These are phyloP conservation scores for Neocrepidodera transversa DNA, from an alignment of 2,888 invertebrate genomes.

Conservation along the genomic window DNA sequence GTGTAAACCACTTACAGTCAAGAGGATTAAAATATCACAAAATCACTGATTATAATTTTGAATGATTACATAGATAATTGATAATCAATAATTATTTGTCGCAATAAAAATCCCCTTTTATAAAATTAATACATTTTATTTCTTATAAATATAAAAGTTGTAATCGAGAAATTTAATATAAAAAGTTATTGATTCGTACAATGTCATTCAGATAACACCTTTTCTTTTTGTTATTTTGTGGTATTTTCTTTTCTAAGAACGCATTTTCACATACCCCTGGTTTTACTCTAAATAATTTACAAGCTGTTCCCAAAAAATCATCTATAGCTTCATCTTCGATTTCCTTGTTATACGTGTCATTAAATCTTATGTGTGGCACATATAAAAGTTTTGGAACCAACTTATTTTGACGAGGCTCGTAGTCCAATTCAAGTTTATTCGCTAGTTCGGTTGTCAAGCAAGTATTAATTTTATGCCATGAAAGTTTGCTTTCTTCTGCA, in stretches of 20 bases:
- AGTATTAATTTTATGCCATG: conserved; percentile 29
- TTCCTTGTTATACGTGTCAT: conserved; percentile 9
- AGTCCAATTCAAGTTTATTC: not conserved
- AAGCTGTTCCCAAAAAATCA: conserved; percentile 15
- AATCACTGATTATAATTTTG: too few relatives aligned
- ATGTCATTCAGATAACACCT: not conserved
- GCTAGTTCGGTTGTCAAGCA: conserved; percentile 14
- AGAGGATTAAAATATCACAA: too few relatives aligned
- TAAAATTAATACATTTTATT: too few relatives aligned
- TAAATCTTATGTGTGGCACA: conserved; percentile 16
- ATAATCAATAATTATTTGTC: too few relatives aligned
- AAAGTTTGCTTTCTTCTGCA: conserved; percentile 23
- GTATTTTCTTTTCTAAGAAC: not conserved
- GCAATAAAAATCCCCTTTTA: too few relatives aligned
- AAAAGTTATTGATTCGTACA: too few relatives aligned
- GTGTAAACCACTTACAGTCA: too few relatives aligned
- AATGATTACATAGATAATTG: too few relatives aligned
- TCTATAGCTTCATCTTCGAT: conserved; percentile 3
- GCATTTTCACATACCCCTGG: conserved; percentile 5
- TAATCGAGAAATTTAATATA: too few relatives aligned
- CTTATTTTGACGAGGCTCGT: not conserved
- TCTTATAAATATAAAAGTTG: too few relatives aligned
- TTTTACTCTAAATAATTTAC: conserved; percentile 11
- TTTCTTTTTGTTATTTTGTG: not conserved
- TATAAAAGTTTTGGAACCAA: conserved; percentile 8